These are phyloP conservation scores for Tetrax tetrax DNA, from an alignment of 2,113 vertebrate genomes.

Conservation along the genomic window DNA sequence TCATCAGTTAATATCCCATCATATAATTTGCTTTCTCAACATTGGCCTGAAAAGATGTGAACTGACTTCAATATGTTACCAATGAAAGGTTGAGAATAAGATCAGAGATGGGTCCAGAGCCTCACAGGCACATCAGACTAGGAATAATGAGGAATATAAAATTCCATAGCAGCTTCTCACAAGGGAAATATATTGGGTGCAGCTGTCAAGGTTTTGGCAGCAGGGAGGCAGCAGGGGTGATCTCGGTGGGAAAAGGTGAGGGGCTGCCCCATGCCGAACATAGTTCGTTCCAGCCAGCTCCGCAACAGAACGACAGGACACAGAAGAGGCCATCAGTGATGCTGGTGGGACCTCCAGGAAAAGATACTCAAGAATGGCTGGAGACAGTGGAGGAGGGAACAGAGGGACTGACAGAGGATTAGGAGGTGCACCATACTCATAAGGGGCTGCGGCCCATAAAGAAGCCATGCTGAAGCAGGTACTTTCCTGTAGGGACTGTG, in stretches of 20 bases:
- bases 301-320: not conserved
- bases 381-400: not conserved
- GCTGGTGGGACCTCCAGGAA: not conserved
- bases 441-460: not conserved
- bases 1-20: not conserved
- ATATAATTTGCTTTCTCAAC: not conserved
- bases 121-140: not conserved
- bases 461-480: not conserved
- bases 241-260: not conserved
- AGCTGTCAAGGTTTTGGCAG: not conserved
- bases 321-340: not conserved
- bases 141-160: not conserved
- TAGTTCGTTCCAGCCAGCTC: not conserved
- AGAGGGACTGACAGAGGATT: not conserved
- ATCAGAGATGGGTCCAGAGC: not conserved
- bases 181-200: no score
- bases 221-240: not conserved
- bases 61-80: not conserved
- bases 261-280: not conserved
- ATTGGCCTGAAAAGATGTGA: not conserved
- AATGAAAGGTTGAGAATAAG: not conserved
- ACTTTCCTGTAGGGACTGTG: not conserved
- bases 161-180: not conserved
- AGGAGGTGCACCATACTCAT: not conserved
- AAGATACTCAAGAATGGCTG: not conserved